Percentiles rank a stretch among this genome's conserved stretches.
These are phyloP conservation scores for Drosophila kurseongensis DNA, from an alignment of 1,140 invertebrate genomes.

Conservation along the genomic window DNA sequence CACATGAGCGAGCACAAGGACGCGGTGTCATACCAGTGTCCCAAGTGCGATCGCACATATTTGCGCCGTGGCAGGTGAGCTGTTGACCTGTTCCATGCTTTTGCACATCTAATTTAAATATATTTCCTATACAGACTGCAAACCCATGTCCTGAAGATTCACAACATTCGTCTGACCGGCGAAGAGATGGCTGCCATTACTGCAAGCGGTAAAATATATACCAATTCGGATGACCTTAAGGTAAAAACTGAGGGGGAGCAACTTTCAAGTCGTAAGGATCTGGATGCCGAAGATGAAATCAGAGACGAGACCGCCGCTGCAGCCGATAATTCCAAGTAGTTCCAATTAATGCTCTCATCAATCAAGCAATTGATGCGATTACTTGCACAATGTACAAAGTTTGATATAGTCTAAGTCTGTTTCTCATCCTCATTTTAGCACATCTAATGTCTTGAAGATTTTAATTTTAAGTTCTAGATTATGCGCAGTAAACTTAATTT, in stretches of 20 bases:
- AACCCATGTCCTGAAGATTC: slow-evolving; percentile 47
- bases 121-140: slow-evolving; percentile 38
- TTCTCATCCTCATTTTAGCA: slow-evolving; percentile 9
- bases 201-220: slow-evolving; percentile 5
- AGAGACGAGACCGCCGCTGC: neutral
- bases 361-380: slow-evolving; percentile 10
- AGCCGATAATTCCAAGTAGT: slow-evolving; percentile 18
- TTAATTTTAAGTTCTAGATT: slow-evolving; percentile 16
- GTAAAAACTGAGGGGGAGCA: neutral
- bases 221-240: slow-evolving; percentile 32
- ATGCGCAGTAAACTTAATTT: slow-evolving; percentile 8
- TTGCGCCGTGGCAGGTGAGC: slow-evolving; percentile 62
- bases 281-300: neutral
- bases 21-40: slow-evolving; percentile 52
- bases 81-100: neutral
- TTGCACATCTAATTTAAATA: neutral
- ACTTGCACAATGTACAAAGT: slow-evolving; percentile 38
- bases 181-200: slow-evolving; percentile 40
- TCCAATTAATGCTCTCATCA: neutral
- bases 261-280: neutral
- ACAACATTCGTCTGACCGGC: slow-evolving; percentile 49
- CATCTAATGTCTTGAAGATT: slow-evolving; percentile 41
- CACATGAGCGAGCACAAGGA: slow-evolving; percentile 51
- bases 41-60: slow-evolving; percentile 58
- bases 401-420: slow-evolving; percentile 26